Percentiles rank a stretch among this genome's conserved stretches.
Evolutionary conservation across 2,113 vertebrate species (phyloP).

Genomic region (Rhineura floridana): DNA sequence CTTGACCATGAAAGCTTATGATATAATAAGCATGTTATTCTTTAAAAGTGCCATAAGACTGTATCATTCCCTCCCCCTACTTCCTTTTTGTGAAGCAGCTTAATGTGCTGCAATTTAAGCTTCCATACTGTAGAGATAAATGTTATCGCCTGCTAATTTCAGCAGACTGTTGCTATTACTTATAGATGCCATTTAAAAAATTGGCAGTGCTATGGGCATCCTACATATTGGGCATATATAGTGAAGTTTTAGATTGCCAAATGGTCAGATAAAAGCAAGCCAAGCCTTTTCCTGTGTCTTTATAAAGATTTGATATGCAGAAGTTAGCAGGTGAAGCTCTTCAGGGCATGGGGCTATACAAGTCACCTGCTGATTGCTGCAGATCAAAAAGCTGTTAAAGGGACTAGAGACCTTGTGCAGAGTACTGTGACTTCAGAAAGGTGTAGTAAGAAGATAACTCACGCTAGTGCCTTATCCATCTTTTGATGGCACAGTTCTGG

Average conservation of each 20-base stretch:
- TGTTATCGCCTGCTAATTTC: neutral
- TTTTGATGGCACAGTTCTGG: neutral
- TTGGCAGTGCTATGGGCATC: neutral
- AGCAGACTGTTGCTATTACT: too few relatives aligned
- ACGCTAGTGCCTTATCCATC: neutral
- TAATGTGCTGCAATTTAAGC: neutral
- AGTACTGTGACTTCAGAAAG: neutral
- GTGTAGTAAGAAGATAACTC: neutral
- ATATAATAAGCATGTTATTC: neutral
- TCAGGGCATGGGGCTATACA: neutral
- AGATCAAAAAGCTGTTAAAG: neutral
- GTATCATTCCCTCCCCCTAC: neutral
- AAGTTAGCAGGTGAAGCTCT: neutral
- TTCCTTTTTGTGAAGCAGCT: neutral
- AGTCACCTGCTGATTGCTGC: neutral
- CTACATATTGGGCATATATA: neutral
- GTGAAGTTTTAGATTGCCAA: neutral
- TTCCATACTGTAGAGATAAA: neutral
- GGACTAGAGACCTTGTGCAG: neutral
- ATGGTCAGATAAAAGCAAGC: neutral
- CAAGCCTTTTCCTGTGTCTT: neutral
- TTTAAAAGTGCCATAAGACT: neutral
- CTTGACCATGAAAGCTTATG: neutral
- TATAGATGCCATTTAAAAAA: neutral
- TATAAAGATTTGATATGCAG: neutral